A percentile compares a stretch with the other conserved stretches of the same genome.
Evolutionary conservation across 2,888 invertebrate genomes (phyloP).

Genomic region (Rhorus exstirpatorius): DNA sequence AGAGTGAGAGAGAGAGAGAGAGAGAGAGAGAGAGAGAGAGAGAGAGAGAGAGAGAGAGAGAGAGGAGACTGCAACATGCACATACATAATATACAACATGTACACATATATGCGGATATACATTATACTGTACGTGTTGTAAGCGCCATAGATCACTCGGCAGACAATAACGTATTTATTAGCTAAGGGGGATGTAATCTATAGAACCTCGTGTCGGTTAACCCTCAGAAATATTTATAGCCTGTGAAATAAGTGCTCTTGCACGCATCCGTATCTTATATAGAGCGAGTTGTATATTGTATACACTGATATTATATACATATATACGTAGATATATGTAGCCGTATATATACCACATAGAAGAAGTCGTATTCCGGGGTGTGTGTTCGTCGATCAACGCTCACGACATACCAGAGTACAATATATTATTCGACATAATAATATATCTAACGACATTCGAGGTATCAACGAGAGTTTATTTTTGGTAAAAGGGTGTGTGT

Average conservation of each 20-base stretch:
- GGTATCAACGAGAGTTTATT: constrained; percentile 38
- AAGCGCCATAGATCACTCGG: constrained; percentile 73
- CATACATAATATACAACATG: constrained; percentile 17
- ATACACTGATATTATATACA: constrained; percentile 14
- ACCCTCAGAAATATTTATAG: constrained; percentile 81
- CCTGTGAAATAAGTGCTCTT: constrained; percentile 71
- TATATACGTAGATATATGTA: constrained; percentile 6
- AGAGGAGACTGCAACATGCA: constrained; percentile 46
- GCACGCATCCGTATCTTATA: constrained; percentile 62
- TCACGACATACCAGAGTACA: constrained; percentile 23
- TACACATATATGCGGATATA: constrained; percentile 21
- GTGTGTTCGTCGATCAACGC: constrained; percentile 46
- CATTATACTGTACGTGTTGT: constrained; percentile 48
- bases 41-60: constrained; percentile 17
- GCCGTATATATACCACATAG: constrained; percentile 5
- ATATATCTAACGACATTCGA: constrained; percentile 44
- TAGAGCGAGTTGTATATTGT: constrained; percentile 26
- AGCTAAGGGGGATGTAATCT: constrained; percentile 78
- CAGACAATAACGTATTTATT: constrained; percentile 81
- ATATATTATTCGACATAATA: constrained; percentile 43
- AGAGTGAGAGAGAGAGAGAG: constrained; percentile 35
- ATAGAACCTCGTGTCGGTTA: constrained; percentile 78
- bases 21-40: constrained; percentile 15
- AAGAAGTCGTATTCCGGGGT: constrained; percentile 21
- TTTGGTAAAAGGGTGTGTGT: constrained; percentile 18